Evolutionary conservation across 2,797 vertebrate genomes (phyloP).

Genomic region (Myotis vivesi): DNA sequence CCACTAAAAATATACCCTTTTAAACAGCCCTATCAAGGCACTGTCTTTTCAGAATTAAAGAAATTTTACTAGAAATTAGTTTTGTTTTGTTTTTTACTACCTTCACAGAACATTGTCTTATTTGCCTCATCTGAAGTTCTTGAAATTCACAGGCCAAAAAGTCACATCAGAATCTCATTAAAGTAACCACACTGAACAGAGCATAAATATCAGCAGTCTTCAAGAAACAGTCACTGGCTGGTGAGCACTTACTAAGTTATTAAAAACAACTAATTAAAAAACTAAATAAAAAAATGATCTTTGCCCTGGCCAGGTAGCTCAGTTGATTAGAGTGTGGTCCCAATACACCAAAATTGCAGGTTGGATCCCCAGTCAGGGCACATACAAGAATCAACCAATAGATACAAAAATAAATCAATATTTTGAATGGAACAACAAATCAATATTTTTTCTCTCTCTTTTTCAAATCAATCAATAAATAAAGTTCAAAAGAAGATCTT

Average conservation of each 20-base stretch:
- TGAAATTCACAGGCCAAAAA: conserved; percentile 26
- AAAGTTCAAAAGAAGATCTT: background rate
- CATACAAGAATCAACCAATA: background rate
- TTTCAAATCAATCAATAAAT: background rate
- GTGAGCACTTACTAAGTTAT: background rate
- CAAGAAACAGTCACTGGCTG: background rate
- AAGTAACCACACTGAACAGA: background rate
- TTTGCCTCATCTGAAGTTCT: conserved; percentile 27
- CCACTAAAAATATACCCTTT: conserved; percentile 9
- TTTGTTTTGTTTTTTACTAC: background rate
- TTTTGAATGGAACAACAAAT: background rate
- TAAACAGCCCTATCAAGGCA: conserved; percentile 32
- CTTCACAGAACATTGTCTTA: background rate
- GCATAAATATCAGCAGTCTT: conserved; percentile 3
- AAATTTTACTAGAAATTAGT: background rate
- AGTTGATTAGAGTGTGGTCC: background rate
- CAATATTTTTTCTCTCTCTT: background rate
- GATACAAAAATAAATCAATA: background rate
- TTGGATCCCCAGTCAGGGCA: background rate
- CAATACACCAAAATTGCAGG: background rate
- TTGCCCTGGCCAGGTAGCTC: background rate
- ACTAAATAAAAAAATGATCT: background rate
- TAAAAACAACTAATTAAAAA: conserved; percentile 6
- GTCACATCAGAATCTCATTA: conserved; percentile 8
- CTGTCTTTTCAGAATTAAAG: conserved; percentile 47